Base-by-base conservation (phyloP, 2,797 vertebrate species). In the Loris lydekkerianus region DNA sequence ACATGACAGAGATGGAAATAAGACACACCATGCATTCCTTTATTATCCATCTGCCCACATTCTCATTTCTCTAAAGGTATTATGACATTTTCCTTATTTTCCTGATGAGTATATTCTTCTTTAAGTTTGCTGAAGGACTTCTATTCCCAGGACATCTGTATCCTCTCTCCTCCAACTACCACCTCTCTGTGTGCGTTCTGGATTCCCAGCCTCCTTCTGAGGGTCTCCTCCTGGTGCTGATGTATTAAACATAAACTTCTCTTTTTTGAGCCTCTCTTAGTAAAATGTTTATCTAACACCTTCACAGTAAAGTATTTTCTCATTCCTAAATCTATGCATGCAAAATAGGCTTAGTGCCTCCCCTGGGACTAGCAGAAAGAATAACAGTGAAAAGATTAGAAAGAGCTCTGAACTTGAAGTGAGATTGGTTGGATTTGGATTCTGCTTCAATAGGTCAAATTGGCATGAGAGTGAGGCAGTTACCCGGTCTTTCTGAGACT, bases 261-360 rank as follows among this genome's bases (percentile, higher is more conserved):
- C 34, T 91, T 18, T 10, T 86, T 43, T 56, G n/a, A 78, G 18
- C 14, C 21, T 34, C 14, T 76, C 34, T 82, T 77, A 60, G 10
- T 34, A 91, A 80, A 91, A 80, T 23, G 3, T 61, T 82, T 69
- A 80, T 10, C 80, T 73, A 89, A 80, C 21, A 67, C 10, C 6
- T 49, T 10, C 43, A 56, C 43, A 23, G 58, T 80, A 75, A 94
- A 56, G 9, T 75, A 76, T 93, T 87, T 93, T 91, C n/a, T 65
- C 53, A 60, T 78, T 88, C 29, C 25, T 53, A 91, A 94, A 76
- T 88, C 27, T 10, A 23, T 31, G 18, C 37, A 49, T 49, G 11
- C 14, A 75, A 83, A 90, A 53, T 63, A 69, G 14, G 69, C 94
- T 31, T 56, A 65, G 17, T 78, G 29, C 14, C 40, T 73, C 25